Percentiles rank a stretch among this genome's conserved stretches.
Evolutionary conservation across 2,113 vertebrate genomes (phyloP).

Genomic region (Nycticorax nycticorax): DNA sequence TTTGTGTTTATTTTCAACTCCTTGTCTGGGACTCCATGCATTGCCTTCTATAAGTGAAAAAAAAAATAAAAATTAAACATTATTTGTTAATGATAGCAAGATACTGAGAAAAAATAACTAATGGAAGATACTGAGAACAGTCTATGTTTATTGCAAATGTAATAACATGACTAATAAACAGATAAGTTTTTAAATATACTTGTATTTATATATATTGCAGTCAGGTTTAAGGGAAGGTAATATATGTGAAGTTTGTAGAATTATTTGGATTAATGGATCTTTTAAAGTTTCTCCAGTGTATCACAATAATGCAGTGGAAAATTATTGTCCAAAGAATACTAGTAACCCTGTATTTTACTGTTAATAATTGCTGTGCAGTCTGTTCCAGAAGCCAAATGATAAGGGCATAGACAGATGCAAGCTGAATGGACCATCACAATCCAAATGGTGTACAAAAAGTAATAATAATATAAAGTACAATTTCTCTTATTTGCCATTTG

Average conservation of each 20-base stretch:
- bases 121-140: not conserved
- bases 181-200: not conserved
- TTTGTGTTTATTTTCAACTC: not conserved
- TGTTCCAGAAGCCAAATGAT: not conserved
- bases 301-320: not conserved
- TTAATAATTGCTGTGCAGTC: not conserved
- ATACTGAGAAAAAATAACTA: not conserved
- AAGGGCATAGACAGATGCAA: not conserved
- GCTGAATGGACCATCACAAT: not conserved
- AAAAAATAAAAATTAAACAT: not conserved
- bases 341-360: not conserved
- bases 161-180: not conserved
- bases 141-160: not conserved
- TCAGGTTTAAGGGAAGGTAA: not conserved
- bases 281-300: not conserved
- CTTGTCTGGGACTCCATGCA: not conserved
- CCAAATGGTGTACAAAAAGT: not conserved
- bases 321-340: not conserved
- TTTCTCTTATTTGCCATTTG: not conserved
- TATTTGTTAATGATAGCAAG: not conserved
- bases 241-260: not conserved
- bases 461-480: not conserved
- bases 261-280: not conserved
- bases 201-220: not conserved
- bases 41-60: not conserved